Base-by-base conservation (phyloP, 1,140 invertebrate genomes). In the Temnothorax curvispinosus region DNA sequence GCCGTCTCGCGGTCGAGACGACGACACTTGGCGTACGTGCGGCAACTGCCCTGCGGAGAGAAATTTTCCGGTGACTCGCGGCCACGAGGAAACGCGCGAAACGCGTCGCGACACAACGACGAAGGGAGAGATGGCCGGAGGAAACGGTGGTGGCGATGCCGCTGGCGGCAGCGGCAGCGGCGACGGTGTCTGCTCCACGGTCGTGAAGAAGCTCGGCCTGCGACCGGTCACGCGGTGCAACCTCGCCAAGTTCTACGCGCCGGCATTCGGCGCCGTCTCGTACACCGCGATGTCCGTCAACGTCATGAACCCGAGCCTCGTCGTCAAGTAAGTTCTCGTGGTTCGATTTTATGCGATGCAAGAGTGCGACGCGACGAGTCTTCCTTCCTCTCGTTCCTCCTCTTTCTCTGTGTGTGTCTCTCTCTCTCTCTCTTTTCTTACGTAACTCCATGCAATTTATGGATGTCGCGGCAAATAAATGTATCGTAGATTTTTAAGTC, bases 251-350 rank as follows among this genome's bases (percentile, higher is more conserved):
- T 96, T 97, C 89, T 97, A 97, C 92, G 94, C 96, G 77, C 97
- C 97, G 6, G 91, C 96, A 8, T 95, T 96, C 87, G 96, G 97
- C n/a, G 95, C 96, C 15, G 93, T 95, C 18, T 96, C 96, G 56
- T 97, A 97, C 88, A 96, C 95, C 18, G 96, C 96, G 35, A 93
- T 97, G 8, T 96, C 96, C 52, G 93, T 97, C 41, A 97, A 97
- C 93, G 96, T 97, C 65, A 97, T 97, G 96, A 97, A 97, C 91
- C 97, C 97, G 0, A 94, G 94, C 60, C 94, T 97, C 58, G 93
- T 96, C 9, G 91, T 96, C 21, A 96, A 96, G 96, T 96, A 95
- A 93, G 67, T 75, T 3, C 35, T 15, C 6, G 4, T 9, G 27
- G 11, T 65, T 64, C 9, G 4, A 47, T n/a, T 69, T 9, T 3